Percentiles rank a stretch among this genome's conserved stretches.
Conservation (phyloP, 1,140 invertebrate species). For the Ips nitidus region DNA sequence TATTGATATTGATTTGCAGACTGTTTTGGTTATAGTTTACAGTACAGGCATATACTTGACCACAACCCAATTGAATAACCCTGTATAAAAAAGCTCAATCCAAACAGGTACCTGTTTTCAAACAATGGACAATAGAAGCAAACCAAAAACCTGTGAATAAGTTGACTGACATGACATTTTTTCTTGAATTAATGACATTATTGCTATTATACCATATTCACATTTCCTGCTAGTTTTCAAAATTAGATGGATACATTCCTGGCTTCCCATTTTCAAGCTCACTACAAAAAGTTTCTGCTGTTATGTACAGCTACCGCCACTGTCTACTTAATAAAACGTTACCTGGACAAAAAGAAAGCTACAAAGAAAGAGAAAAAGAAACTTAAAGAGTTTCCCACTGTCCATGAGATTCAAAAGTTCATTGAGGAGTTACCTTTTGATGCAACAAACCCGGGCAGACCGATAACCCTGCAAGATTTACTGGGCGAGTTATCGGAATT, state of each 20-base stretch:
- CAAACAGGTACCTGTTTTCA: too few species aligned
- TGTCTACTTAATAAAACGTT: constrained; percentile 33
- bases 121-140: not conserved
- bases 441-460: constrained; percentile 22
- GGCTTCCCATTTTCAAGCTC: constrained; percentile 22
- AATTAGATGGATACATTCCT: constrained; percentile 9
- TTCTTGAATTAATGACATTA: too few species aligned
- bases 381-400: constrained; percentile 37
- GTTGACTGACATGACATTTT: too few species aligned
- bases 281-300: constrained; percentile 36
- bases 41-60: too few species aligned
- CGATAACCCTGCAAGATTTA: constrained; percentile 36
- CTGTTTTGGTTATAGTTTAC: too few species aligned
- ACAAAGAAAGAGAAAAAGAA: constrained; percentile 28
- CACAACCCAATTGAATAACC: too few species aligned
- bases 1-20: too few species aligned
- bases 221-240: not conserved
- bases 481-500: constrained; percentile 40
- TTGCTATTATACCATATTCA: too few species aligned
- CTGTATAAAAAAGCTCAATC: too few species aligned
- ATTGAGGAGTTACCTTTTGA: constrained; percentile 41
- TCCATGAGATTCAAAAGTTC: constrained; percentile 41
- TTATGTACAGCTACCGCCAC: constrained; percentile 22
- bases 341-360: constrained; percentile 28
- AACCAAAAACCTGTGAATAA: not conserved